These are phyloP conservation scores for Argynnis bischoffii DNA, from an alignment of 2,888 invertebrate species.

Conservation along the genomic window DNA sequence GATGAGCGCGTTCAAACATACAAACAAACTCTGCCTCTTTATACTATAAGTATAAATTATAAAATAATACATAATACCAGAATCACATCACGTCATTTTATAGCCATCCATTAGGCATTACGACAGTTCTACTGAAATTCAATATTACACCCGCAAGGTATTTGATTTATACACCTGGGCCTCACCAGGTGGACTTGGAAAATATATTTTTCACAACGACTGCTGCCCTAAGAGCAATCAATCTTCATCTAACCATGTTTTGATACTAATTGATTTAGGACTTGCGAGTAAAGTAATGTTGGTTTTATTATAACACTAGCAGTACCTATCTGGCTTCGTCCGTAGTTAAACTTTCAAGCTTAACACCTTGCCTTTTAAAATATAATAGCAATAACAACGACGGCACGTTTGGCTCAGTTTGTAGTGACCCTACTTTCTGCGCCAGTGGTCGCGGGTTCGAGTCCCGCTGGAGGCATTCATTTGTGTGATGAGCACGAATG, in stretches of 20 bases:
- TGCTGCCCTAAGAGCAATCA: conserved; percentile 23
- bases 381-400: too few species aligned
- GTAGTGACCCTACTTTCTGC: too few species aligned
- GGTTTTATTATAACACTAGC: background rate
- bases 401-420: too few species aligned
- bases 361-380: too few species aligned
- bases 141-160: conserved; percentile 56
- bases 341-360: too few species aligned
- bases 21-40: too few species aligned
- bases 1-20: too few species aligned
- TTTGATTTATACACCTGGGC: conserved; percentile 60
- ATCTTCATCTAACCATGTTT: conserved; percentile 29
- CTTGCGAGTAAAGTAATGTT: background rate
- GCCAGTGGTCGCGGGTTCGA: too few species aligned
- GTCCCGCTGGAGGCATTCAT: too few species aligned
- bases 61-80: background rate
- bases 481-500: too few species aligned
- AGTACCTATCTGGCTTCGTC: too few species aligned
- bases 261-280: conserved; percentile 30
- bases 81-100: conserved; percentile 12
- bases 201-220: conserved; percentile 50
- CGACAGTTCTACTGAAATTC: conserved; percentile 21
- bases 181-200: conserved; percentile 48
- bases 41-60: background rate
- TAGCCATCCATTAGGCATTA: conserved; percentile 37